Base-by-base conservation (phyloP, 2,888 invertebrate species). In the Agonopterix alstromeriana region DNA sequence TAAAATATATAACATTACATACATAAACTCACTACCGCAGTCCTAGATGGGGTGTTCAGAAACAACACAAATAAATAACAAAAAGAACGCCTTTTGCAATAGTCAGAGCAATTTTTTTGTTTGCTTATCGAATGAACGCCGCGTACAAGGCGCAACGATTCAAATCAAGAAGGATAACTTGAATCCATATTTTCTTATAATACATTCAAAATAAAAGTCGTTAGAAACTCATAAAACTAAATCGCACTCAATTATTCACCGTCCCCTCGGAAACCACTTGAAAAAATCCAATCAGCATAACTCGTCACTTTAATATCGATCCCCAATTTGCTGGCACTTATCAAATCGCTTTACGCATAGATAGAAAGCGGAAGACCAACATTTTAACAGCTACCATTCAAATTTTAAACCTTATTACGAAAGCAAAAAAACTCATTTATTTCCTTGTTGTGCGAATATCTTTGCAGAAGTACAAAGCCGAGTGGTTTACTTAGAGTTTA, bases 221-320 rank as follows among this genome's bases (percentile, higher is more conserved):
- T 53, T 53, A 35, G 12, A 38, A 61, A 65, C 69, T 70, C 67
- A 65, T 70, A 69, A 73, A 80, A 74, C 66, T 76, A 78, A 83
- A 74, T 73, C 74, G 71, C 77, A 73, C 86, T 86, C 80, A 82
- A 84, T 84, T 84, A 87, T 88, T 83, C 87, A 83, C 67, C 76
- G 71, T 70, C 73, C 84, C 80, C 80, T 73, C 27, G 65, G 58
- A 65, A 73, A 67, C 71, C 81, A 83, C 86, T 86, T 77, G 81
- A 84, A 86, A 87, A 85, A 85, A 85, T 82, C 85, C 83, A 87
- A 88, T 88, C 88, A 88, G 87, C 88, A 86, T 83, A 87, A 86
- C 84, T 86, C 86, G 79, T 83, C 81, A 82, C 80, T 83, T 79
- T 76, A 79, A 80, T 78, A 84, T 87, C 79, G 85, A 87, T 84